Evolutionary conservation across 2,113 vertebrate genomes (phyloP).

Genomic region (Typhlomys cinereus): DNA sequence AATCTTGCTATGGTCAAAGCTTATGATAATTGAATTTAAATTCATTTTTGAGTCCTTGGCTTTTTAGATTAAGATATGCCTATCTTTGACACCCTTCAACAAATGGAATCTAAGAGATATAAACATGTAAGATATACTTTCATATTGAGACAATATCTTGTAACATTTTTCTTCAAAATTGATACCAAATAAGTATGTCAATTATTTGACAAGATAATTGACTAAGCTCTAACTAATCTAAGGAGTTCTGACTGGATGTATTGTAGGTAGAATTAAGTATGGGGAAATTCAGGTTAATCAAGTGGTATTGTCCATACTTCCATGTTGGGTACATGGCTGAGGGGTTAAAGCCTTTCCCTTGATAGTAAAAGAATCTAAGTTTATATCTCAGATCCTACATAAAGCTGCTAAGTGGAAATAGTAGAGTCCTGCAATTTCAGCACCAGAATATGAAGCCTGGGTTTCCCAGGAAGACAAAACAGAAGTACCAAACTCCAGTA

Average conservation of each 20-base stretch:
- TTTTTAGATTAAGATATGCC: background rate
- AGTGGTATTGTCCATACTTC: no score
- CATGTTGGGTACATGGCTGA: no score
- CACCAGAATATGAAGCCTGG: no score
- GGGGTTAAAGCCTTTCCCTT: no score
- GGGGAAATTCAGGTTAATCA: background rate
- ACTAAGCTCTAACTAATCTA: background rate
- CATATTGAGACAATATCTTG: conserved; percentile 7
- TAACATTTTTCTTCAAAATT: conserved; percentile 16
- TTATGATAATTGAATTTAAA: background rate
- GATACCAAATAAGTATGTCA: background rate
- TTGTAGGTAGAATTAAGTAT: fast-evolving
- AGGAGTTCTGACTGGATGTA: background rate
- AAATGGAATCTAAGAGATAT: background rate
- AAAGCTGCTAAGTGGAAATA: no score
- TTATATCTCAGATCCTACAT: no score
- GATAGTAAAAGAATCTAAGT: no score
- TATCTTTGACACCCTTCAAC: background rate
- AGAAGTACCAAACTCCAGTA: no score
- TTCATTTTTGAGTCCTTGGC: background rate
- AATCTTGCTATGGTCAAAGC: background rate
- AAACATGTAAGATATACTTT: background rate
- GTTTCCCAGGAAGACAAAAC: no score
- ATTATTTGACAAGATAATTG: background rate
- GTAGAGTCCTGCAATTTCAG: no score